Percentiles rank a stretch among this genome's conserved stretches.
These are phyloP conservation scores for Diarsia mendica DNA, from an alignment of 2,888 invertebrate species.

Conservation along the genomic window DNA sequence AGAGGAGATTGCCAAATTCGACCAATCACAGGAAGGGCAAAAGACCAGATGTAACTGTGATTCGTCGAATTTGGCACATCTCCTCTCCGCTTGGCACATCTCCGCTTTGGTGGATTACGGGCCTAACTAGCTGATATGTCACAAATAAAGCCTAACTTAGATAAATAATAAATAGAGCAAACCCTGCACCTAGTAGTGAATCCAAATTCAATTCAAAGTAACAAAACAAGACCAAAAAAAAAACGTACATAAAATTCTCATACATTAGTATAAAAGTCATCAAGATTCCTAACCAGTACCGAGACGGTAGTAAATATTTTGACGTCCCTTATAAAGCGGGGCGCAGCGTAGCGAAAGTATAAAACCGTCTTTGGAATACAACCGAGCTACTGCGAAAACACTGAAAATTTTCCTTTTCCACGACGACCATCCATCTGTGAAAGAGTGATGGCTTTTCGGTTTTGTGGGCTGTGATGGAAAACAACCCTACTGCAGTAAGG, in stretches of 20 bases:
- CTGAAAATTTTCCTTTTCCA: conserved; percentile 33
- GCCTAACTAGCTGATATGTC: background rate
- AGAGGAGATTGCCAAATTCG: no score
- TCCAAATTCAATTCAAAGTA: background rate
- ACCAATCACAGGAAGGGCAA: no score
- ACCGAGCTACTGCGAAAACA: conserved; percentile 31
- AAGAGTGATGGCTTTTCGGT: conserved; percentile 32
- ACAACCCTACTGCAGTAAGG: conserved; percentile 6
- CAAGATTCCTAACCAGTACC: background rate
- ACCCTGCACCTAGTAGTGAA: background rate
- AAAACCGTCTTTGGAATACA: conserved; percentile 46
- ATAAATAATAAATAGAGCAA: background rate
- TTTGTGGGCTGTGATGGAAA: conserved; percentile 25
- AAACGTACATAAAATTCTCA: background rate
- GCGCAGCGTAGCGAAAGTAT: conserved; percentile 49
- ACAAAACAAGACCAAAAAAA: background rate
- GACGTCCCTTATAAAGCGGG: conserved; percentile 43
- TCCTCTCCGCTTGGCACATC: no score
- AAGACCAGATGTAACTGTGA: no score
- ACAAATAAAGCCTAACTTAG: background rate
- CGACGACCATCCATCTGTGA: conserved; percentile 26
- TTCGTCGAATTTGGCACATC: no score
- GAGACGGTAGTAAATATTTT: conserved; percentile 31
- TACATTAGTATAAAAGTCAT: background rate
- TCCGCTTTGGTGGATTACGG: no score